Conservation (phyloP, 2,113 vertebrate genomes). For the Smithornis capensis region DNA sequence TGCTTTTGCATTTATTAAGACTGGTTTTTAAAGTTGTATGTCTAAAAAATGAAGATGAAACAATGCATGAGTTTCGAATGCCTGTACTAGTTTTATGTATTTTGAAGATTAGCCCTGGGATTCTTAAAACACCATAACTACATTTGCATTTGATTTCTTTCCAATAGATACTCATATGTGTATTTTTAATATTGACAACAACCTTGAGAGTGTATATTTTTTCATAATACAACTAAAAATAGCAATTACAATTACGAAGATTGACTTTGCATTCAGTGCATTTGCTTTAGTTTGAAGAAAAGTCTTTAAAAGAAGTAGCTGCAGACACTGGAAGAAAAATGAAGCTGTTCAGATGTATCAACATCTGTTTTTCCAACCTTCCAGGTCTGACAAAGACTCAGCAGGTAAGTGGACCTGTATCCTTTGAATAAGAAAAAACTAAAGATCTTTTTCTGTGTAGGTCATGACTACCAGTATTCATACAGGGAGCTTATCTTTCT, state of each 20-base stretch:
- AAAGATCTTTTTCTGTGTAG: not conserved
- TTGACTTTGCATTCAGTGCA: not conserved
- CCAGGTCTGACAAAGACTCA: not conserved
- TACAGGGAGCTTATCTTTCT: not conserved
- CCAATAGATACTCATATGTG: not conserved
- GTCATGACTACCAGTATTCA: not conserved
- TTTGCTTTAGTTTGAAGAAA: not conserved
- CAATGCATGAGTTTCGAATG: not conserved
- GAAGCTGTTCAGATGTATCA: not conserved
- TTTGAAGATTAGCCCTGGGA: not conserved
- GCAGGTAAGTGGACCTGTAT: not conserved
- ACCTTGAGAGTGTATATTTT: not conserved
- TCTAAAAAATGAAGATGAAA: not conserved
- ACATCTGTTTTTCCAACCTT: not conserved
- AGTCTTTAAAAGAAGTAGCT: not conserved
- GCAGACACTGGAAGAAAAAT: not conserved
- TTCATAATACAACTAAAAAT: not conserved
- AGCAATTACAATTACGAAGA: not conserved
- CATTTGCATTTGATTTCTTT: not conserved
- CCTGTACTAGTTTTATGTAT: not conserved
- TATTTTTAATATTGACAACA: not conserved
- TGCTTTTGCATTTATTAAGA: not conserved
- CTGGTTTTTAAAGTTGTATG: not conserved
- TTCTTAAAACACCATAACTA: not conserved
- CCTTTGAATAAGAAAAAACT: not conserved